Base-by-base conservation (phyloP, 2,888 invertebrate species). In the Leucophenga montana region DNA sequence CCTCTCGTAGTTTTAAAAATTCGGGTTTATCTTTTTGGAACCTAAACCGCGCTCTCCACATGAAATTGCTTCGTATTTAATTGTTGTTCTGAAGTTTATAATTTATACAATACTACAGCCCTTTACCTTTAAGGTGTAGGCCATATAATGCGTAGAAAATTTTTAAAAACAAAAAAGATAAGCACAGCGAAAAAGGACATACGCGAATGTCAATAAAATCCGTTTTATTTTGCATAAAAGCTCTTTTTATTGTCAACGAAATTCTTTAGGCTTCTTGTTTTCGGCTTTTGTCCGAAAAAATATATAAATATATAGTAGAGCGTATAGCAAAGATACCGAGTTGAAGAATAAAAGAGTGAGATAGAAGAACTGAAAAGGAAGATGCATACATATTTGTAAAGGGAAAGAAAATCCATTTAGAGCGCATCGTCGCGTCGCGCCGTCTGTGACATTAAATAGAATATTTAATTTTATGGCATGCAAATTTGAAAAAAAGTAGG, bases 401-500 rank as follows among this genome's bases (percentile, higher is more conserved):
- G 33, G 33, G 33, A 33, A 33, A 33, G 33, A 33, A 33, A 33
- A 33, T 33, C 33, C 33, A 8, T 33, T 33, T 33, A 33, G 8
- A 33, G 33, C 33, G 33, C 33, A 33, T 33, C 33, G 33, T 33
- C 33, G 33, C 33, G 33, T 8, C 33, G 33, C 33, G 8, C 8
- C 33, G 33, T 33, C 33, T 72, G 62, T 62, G 73, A 81, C 83
- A 84, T 84, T 81, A 84, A 84, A 77, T 80, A 73, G 84, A 81
- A 81, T 81, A 82, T 80, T 82, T 81, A 82, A 81, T 81, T 81
- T 81, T 80, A 84, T 84, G 84, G 81, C 18, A 54, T 20, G 1
- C 14, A 50, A 16, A 18, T n/a, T 2, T 18, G 20, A 64, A 46
- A 46, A 46, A 48, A 4, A 64, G 48, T 22, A 31, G 16, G 14